These are phyloP conservation scores for Leptopilina boulardi DNA, from an alignment of 1,140 invertebrate species.

Conservation along the genomic window DNA sequence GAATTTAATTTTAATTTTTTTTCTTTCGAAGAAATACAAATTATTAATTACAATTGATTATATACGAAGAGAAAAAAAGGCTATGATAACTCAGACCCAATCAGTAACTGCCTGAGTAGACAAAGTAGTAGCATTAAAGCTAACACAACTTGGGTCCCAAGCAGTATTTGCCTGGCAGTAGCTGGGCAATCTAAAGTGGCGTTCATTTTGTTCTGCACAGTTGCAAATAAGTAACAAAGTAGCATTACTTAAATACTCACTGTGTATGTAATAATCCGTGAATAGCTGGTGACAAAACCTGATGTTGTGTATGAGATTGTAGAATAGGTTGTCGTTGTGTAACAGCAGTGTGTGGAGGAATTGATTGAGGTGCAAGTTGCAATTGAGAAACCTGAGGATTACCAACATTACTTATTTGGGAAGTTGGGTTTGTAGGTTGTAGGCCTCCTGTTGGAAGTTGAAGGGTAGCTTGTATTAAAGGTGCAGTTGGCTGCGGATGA, in stretches of 20 bases:
- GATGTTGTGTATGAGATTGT: conserved; percentile 63
- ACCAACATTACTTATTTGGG: conserved; percentile 44
- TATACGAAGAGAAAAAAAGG: no score
- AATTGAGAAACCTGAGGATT: conserved; percentile 56
- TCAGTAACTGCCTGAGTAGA: no score
- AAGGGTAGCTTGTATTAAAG: conserved; percentile 58
- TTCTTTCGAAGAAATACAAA: no score
- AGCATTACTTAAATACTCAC: conserved; percentile 55
- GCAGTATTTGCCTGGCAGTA: no score
- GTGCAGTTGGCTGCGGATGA: conserved; percentile 54
- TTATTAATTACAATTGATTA: no score
- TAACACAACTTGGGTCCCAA: no score
- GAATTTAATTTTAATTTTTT: no score
- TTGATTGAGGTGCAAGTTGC: conserved; percentile 60
- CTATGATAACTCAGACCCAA: no score
- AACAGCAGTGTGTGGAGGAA: conserved; percentile 60
- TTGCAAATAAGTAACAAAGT: no score
- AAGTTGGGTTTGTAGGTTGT: conserved; percentile 54
- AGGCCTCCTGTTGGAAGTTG: conserved; percentile 56
- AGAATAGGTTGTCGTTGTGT: conserved; percentile 62
- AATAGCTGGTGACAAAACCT: conserved; percentile 63
- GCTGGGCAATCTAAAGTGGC: no score
- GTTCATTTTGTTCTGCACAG: no score
- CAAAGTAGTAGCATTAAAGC: no score
- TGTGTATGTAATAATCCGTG: conserved; percentile 67